phyloP scores from a whole-genome alignment of 1,140 invertebrate species.

The Holotrichia oblita region DNA sequence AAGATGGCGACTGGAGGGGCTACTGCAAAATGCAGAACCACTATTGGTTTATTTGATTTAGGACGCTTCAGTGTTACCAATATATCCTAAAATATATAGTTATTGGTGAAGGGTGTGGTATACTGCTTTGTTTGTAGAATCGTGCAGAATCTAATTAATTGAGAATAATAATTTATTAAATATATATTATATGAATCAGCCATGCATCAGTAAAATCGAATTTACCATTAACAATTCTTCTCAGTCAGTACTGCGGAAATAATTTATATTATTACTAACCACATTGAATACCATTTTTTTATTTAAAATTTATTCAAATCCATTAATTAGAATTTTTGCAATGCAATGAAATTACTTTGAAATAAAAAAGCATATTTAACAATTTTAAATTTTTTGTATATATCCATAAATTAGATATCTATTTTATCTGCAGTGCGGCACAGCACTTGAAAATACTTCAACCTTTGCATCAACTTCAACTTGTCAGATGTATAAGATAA shows the following conservation, averaged over 20 bases:
- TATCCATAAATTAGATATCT: neutral
- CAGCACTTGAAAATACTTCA: neutral
- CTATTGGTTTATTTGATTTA: slow-evolving; percentile 42
- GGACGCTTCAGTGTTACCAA: slow-evolving; percentile 36
- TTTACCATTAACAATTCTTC: too few species aligned
- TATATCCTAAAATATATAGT: neutral
- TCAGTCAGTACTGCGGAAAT: too few species aligned
- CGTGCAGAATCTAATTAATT: neutral
- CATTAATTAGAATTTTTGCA: too few species aligned
- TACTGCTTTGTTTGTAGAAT: slow-evolving; percentile 5
- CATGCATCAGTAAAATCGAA: too few species aligned
- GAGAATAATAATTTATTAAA: neutral
- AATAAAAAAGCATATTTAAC: too few species aligned
- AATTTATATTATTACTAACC: too few species aligned
- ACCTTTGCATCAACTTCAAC: neutral
- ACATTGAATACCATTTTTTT: too few species aligned
- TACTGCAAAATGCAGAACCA: slow-evolving; percentile 15
- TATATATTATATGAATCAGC: too few species aligned
- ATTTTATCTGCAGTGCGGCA: neutral
- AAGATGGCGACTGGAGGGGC: slow-evolving; percentile 41
- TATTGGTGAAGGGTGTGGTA: slow-evolving; percentile 21
- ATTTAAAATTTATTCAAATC: too few species aligned
- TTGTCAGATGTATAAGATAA: too few species aligned
- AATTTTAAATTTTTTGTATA: too few species aligned
- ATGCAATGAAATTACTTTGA: too few species aligned